Evolutionary conservation across 2,888 invertebrate species (phyloP).

Genomic region (Brenthis hecate): DNA sequence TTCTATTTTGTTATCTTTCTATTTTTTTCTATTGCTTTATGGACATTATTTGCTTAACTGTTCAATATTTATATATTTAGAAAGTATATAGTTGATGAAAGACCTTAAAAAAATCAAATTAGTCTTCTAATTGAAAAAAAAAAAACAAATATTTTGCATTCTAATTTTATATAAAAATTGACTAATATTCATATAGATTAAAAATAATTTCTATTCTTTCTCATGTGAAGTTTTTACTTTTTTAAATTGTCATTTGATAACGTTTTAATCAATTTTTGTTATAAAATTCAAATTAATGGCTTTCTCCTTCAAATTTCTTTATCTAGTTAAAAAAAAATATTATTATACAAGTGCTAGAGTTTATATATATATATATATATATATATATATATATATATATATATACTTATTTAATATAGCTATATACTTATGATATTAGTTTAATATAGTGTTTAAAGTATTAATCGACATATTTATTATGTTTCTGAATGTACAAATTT

Average conservation of each 20-base stretch:
- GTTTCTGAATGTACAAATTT: slow-evolving; percentile 39
- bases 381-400: too few relatives aligned
- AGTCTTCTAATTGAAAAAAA: neutral
- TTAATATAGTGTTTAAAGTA: slow-evolving; percentile 7
- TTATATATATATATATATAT: neutral
- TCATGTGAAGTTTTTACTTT: neutral
- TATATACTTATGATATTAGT: neutral
- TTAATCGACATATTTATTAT: slow-evolving; percentile 25
- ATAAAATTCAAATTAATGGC: neutral
- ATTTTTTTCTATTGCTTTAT: too few relatives aligned
- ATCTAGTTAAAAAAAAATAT: neutral
- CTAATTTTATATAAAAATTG: slow-evolving; percentile 6
- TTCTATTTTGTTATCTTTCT: too few relatives aligned
- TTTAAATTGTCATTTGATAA: neutral
- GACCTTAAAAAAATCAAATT: too few relatives aligned
- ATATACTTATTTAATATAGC: neutral
- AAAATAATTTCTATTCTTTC: neutral
- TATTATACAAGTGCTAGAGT: neutral
- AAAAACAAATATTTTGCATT: neutral
- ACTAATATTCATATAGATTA: neutral
- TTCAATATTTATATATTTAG: too few relatives aligned
- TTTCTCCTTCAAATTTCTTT: neutral
- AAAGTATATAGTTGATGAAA: too few relatives aligned
- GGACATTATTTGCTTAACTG: too few relatives aligned
- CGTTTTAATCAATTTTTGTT: slow-evolving; percentile 6